Evolutionary conservation across 2,888 invertebrate genomes (phyloP), one percentile per base, ranked within the genome.

Genomic region (Odontothrips loti): DNA sequence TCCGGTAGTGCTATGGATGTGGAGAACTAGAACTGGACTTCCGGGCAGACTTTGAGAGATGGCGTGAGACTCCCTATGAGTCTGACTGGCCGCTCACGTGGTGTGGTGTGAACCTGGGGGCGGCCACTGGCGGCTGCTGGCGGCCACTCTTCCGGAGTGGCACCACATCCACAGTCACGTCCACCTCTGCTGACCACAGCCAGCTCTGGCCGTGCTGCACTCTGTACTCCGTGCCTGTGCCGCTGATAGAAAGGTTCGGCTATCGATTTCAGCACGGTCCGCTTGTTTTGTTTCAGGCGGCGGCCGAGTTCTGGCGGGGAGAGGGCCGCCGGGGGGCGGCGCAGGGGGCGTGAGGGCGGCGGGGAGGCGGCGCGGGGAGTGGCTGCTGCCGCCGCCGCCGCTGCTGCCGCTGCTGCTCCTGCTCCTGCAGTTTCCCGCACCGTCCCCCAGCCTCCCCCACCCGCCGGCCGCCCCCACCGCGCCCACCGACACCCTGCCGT

Each of bases 271-370:
- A 75, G 68, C 6, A 23, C 23, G 12, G 51, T 51, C 17, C 68
- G 68, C 27, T 75, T 75, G 68, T 75, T 75, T 75, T 75, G 68
- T 75, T 75, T 75, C 68, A 68, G 68, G 68, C 23, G 23, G n/a
- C 23, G 11, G 23, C 23, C 23, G 27, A 23, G 23, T 12, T 27
- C 68, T n/a, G 23, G 68, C 23, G 68, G 23, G n/a, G 68, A 27
- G 23, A 12, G 68, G 68, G 68, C 68, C 11, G 23, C 23, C 23
- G 68, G 27, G 23, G 68, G 68, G 23, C 23, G 68, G 68, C n/a
- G 68, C 68, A 23, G 68, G 11, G 23, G n/a, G 23, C 9, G 68
- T 20, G 68, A 23, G n/a, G 63, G 17, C 63, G 68, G 23, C 23
- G 68, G 68, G 68, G 23, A 23, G n/a, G 27, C 23, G 27, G 68